Evolutionary conservation across 2,113 vertebrate genomes (phyloP).

Genomic region (Cyanoramphus novaezelandiae): DNA sequence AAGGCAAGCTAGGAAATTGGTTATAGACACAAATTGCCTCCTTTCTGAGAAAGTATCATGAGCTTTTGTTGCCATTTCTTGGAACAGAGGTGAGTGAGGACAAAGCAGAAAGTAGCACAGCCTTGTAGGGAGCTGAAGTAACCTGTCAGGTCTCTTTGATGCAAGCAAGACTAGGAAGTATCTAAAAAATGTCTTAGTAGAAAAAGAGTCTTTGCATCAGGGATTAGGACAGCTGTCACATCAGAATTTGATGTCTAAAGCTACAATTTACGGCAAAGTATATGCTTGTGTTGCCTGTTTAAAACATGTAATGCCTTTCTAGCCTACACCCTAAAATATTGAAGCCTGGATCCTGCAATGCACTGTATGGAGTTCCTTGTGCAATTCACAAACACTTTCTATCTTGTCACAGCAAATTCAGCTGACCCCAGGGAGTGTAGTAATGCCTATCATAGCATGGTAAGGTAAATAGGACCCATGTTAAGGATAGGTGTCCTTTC

Average conservation of each 20-base stretch:
- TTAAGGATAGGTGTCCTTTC: neutral
- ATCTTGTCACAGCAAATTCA: neutral
- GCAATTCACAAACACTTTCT: neutral
- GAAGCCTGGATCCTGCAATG: neutral
- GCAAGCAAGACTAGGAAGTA: neutral
- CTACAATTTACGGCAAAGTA: neutral
- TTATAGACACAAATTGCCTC: neutral
- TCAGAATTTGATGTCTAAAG: neutral
- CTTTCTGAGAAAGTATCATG: neutral
- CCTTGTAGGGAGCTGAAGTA: neutral
- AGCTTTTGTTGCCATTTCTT: neutral
- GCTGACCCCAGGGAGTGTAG: rapidly evolving
- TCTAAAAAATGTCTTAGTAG: neutral
- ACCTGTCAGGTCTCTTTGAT: neutral
- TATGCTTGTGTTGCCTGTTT: neutral
- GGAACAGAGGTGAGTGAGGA: neutral
- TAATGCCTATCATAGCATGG: neutral
- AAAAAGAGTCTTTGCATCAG: neutral
- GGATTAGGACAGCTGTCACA: neutral
- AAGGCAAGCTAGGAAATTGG: neutral
- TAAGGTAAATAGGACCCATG: neutral
- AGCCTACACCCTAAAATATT: neutral
- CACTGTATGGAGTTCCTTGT: neutral
- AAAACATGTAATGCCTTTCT: neutral
- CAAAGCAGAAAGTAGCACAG: neutral